phyloP scores from a whole-genome alignment of 2,797 vertebrate genomes.

The Channa striata region DNA sequence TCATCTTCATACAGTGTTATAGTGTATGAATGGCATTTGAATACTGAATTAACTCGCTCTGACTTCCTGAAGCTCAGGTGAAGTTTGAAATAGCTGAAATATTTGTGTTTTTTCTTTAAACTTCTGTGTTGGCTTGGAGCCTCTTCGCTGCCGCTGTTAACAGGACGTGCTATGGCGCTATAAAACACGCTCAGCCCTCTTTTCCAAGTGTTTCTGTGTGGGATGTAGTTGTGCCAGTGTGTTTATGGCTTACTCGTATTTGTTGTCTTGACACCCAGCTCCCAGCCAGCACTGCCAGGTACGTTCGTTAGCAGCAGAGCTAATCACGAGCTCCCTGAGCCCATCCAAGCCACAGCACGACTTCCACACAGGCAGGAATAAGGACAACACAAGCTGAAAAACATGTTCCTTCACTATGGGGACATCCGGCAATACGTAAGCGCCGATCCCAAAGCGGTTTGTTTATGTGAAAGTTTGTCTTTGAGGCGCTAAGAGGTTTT shows the following conservation, averaged over 20 bases:
- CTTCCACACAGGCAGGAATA: slow-evolving; percentile 34
- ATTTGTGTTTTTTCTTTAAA: slow-evolving; percentile 38
- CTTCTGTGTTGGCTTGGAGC: slow-evolving; percentile 17
- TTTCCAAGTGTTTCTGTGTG: slow-evolving; percentile 29
- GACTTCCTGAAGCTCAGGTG: slow-evolving; percentile 16
- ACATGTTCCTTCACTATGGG: slow-evolving; percentile 19
- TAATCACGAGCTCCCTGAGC: slow-evolving; percentile 52
- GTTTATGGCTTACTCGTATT: slow-evolving; percentile 25
- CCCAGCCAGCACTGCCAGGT: slow-evolving; percentile 24
- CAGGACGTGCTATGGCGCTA: slow-evolving; percentile 37
- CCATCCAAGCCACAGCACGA: slow-evolving; percentile 29
- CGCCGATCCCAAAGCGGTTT: slow-evolving; percentile 37
- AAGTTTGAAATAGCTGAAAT: slow-evolving; percentile 25
- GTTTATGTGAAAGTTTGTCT: slow-evolving; percentile 63
- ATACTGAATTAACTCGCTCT: slow-evolving; percentile 13
- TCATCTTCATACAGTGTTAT: no score
- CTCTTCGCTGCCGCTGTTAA: slow-evolving; percentile 60
- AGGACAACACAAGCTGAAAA: slow-evolving; percentile 37
- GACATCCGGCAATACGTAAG: slow-evolving; percentile 19
- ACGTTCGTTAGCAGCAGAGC: slow-evolving; percentile 63
- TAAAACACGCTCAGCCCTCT: slow-evolving; percentile 9
- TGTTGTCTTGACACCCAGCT: slow-evolving; percentile 47
- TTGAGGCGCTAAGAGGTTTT: slow-evolving; percentile 57
- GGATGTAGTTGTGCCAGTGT: slow-evolving; percentile 31
- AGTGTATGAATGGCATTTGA: no score